phyloP scores from a whole-genome alignment of 2,888 invertebrate species.

The Heliconius ethilla region DNA sequence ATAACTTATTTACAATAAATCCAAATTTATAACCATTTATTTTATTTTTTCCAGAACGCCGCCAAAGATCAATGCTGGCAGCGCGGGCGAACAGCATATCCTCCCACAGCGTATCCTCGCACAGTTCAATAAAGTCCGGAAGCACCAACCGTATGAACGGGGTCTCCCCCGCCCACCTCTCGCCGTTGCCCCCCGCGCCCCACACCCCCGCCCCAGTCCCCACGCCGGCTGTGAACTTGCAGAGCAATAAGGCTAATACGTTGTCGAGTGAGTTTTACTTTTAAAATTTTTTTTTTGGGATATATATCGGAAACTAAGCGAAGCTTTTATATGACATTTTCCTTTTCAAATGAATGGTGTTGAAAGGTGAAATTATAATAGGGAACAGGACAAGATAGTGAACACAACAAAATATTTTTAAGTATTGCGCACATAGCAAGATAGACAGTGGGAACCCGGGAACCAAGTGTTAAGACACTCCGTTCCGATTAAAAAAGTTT shows the following conservation, averaged over 20 bases:
- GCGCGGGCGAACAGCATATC: constrained; percentile 56
- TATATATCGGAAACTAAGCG: too few relatives aligned
- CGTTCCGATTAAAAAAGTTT: too few relatives aligned
- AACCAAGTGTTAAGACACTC: too few relatives aligned
- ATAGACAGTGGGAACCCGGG: too few relatives aligned
- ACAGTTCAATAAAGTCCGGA: constrained; percentile 42
- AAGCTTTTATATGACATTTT: not conserved
- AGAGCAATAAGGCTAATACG: constrained; percentile 53
- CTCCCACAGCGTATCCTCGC: constrained; percentile 50
- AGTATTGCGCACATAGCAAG: too few relatives aligned
- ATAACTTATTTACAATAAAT: too few relatives aligned
- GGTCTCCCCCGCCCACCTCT: constrained; percentile 52
- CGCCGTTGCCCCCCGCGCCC: constrained; percentile 48
- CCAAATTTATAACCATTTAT: not conserved
- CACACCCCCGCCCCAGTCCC: constrained; percentile 50
- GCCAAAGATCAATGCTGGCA: constrained; percentile 61
- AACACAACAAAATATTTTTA: not conserved
- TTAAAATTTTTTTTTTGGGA: not conserved
- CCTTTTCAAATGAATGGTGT: too few relatives aligned
- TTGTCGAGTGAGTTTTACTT: constrained; percentile 45
- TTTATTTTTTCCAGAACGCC: constrained; percentile 58
- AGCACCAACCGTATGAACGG: constrained; percentile 56
- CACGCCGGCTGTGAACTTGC: constrained; percentile 44
- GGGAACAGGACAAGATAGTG: not conserved
- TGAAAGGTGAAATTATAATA: not conserved